Conservation (phyloP, 1,140 invertebrate genomes). For the Neodiprion fabricii region DNA sequence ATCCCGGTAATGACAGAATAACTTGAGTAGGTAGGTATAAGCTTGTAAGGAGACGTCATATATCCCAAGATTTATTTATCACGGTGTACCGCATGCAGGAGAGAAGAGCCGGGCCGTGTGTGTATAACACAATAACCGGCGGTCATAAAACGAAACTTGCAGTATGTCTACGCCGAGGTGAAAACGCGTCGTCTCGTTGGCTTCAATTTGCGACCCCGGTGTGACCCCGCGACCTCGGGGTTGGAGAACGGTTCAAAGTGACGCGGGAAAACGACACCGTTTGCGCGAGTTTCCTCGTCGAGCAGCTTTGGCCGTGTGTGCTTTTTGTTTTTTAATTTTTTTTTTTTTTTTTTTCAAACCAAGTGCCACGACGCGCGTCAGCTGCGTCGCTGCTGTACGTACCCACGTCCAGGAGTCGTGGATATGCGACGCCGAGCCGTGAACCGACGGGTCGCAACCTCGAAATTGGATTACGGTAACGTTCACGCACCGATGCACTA, state of each 20-base stretch:
- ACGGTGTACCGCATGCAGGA: background rate
- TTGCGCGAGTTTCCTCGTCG: background rate
- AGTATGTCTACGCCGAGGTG: background rate
- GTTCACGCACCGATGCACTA: slow-evolving; percentile 37
- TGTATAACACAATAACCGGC: background rate
- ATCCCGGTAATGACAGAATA: too few species aligned
- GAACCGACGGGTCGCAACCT: slow-evolving; percentile 38
- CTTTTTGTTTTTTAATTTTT: slow-evolving; percentile 15
- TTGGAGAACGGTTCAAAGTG: background rate
- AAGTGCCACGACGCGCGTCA: too few species aligned
- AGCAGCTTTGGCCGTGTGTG: too few species aligned
- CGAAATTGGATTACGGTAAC: slow-evolving; percentile 57
- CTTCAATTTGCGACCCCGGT: background rate
- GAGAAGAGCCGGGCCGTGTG: background rate
- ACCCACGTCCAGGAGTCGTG: background rate
- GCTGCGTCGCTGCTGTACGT: too few species aligned
- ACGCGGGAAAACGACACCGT: background rate
- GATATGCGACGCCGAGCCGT: background rate
- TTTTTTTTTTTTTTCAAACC: background rate
- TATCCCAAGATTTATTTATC: background rate
- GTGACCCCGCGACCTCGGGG: background rate
- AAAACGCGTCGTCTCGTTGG: background rate
- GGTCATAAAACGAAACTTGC: background rate
- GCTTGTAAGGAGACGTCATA: background rate
- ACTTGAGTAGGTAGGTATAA: background rate